Percentiles rank a stretch among this genome's conserved stretches.
Conservation (phyloP, 2,797 vertebrate species). For the Mastacembelus armatus region DNA sequence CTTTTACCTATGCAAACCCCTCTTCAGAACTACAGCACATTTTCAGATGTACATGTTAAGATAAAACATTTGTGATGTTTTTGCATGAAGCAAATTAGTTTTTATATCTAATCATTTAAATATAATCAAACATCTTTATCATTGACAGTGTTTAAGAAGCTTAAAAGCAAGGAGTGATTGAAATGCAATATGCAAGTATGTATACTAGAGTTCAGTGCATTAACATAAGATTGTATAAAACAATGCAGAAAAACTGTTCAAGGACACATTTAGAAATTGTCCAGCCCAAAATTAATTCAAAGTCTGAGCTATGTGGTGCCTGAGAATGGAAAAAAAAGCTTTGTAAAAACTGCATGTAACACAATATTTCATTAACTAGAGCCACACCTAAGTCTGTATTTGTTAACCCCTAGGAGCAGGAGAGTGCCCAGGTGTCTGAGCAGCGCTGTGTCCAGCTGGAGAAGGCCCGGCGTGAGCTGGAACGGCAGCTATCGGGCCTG, state of each 20-base stretch:
- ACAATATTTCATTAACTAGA: too few species aligned
- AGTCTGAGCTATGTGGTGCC: background rate
- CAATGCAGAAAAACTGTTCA: too few species aligned
- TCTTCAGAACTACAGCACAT: background rate
- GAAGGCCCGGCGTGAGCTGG: constrained; percentile 75
- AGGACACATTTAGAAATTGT: background rate
- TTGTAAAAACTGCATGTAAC: background rate
- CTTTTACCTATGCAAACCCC: background rate
- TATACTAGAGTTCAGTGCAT: background rate
- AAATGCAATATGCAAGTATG: background rate
- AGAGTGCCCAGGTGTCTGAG: constrained; percentile 75
- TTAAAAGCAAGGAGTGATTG: background rate
- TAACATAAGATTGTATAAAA: too few species aligned
- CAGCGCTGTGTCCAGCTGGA: constrained; percentile 78
- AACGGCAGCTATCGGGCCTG: constrained; percentile 78
- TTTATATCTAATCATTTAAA: too few species aligned
- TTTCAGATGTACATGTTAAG: background rate
- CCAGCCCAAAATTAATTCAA: too few species aligned
- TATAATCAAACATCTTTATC: background rate
- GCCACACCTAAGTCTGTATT: background rate
- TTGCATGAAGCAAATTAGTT: background rate
- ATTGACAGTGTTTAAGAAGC: background rate
- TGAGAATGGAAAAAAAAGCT: too few species aligned
- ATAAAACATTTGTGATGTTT: background rate
- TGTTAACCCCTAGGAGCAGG: constrained; percentile 76